phyloP scores from a whole-genome alignment of 2,113 vertebrate genomes.

The Tursiops truncatus region DNA sequence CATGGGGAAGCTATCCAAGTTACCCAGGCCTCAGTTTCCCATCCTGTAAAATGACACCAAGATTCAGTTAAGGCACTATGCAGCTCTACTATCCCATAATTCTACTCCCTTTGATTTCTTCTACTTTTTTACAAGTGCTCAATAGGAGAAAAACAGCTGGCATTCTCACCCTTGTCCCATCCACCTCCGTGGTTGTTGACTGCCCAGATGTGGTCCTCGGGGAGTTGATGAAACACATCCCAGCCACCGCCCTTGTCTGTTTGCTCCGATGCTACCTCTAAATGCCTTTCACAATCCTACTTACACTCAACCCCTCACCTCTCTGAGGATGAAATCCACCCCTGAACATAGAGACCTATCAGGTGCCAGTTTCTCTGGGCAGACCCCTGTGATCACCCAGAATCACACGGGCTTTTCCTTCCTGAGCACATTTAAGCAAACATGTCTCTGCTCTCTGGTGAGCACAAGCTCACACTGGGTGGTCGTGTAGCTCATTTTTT shows the following conservation, averaged over 20 bases:
- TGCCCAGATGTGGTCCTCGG: fast-evolving
- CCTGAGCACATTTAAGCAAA: not conserved
- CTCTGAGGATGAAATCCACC: not conserved
- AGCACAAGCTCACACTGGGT: fast-evolving
- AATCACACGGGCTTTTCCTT: not conserved
- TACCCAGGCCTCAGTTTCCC: fast-evolving
- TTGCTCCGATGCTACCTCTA: fast-evolving
- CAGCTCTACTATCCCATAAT: fast-evolving
- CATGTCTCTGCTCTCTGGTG: fast-evolving
- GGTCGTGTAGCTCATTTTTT: fast-evolving
- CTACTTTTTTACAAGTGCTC: not conserved
- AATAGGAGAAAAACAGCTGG: not conserved
- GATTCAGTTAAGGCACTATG: no score
- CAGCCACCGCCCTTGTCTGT: fast-evolving
- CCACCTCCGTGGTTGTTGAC: fast-evolving
- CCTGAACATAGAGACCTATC: fast-evolving
- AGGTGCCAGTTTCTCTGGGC: fast-evolving
- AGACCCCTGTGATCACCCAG: fast-evolving
- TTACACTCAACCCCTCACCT: fast-evolving
- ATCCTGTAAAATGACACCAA: fast-evolving
- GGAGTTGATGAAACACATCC: fast-evolving
- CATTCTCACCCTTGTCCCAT: not conserved
- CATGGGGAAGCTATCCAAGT: fast-evolving
- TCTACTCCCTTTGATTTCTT: not conserved
- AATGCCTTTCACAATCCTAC: no score